Base-by-base conservation (phyloP, 1,140 invertebrate genomes). In the Megathymus violae region DNA sequence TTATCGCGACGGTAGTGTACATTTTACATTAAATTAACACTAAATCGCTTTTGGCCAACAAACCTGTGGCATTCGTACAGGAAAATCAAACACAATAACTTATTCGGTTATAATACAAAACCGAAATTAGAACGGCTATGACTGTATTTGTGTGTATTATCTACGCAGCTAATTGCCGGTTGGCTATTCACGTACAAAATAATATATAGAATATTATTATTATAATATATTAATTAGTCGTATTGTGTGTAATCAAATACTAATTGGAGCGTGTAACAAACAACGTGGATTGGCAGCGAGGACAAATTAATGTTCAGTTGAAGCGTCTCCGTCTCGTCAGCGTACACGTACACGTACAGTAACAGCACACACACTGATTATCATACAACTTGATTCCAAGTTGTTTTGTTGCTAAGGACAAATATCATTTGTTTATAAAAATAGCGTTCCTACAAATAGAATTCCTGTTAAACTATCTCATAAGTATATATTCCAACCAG, bases 141-240 rank as follows among this genome's bases (percentile, higher is more conserved):
- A 34, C 27, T 22, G 41, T 15, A 44, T 58, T 46, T 34, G 11
- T 36, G 46, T 5, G 16, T 46, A 27, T 16, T 58, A 58, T 58
- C 54, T 46, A 25, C 25, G 40, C 25, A 19, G 10, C 14, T 58
- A 58, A 58, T 58, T 58, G 15, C 16, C n/a, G n/a, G 27, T 36
- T 58, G 27, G n/a, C 15, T 44, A 13, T 41, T n/a, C 4, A 15
- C 11, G 25, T 31, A 56, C 41, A 58, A 58, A 46, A 48, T 31
- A 48, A 58, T 58, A 58, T 58, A 17, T 27, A 27, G 19, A 46
- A 46, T 58, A 15, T 58, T 16, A 58, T 43, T 58, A 58, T 58
- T 58, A 58, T n/a, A n/a, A n/a, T 58, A 11, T 58, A 58, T 58
- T 58, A 58, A 58, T 58, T 58, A 58, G 41, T 58, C 31, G 52